Evolutionary conservation across 2,113 vertebrate species (phyloP), one percentile per base, ranked within the genome.

Genomic region (Carassius auratus): DNA sequence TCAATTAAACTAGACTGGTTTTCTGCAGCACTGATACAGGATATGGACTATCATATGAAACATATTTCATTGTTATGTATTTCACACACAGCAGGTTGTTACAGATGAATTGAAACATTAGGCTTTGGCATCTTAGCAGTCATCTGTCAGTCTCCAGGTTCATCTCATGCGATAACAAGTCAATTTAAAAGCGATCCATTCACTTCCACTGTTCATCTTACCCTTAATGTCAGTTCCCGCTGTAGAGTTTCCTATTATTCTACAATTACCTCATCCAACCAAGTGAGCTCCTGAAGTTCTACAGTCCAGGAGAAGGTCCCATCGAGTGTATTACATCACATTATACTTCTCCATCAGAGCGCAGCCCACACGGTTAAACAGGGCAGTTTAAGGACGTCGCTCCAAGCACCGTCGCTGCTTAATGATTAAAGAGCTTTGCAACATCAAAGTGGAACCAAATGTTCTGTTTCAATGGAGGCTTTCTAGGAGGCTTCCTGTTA

Each of bases 401-500:
- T 91, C 87, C 69, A 81, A 91, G 90, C 93, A 92, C 91, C 61
- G 45, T 81, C 12, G 8, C 61, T 81, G 42, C 61, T 66, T 66
- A 66, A 81, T 81, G 78, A 81, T 81, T 81, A 81, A 95, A 91
- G 90, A 86, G 90, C 91, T 89, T 62, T 74, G 55, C 84, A 88
- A 89, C 92, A 90, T 94, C 91, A 93, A 92, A 93, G 91, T 87
- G 87, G 89, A 93, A 91, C 87, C 89, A 92, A 94, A 92, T 92
- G 92, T 93, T 92, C 88, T 74, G 87, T 92, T 93, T 91, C 87
- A 87, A 85, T 88, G 86, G 86, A 91, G 92, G 91, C 89, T 91
- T 91, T 89, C 82, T 89, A 92, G 92, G 88, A 85, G 76, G 15
- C 89, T 86, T 87, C 84, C 83, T 14, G 66, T 90, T 92, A 93